Conservation (phyloP, 2,113 vertebrate genomes). For the Tamias sibiricus region DNA sequence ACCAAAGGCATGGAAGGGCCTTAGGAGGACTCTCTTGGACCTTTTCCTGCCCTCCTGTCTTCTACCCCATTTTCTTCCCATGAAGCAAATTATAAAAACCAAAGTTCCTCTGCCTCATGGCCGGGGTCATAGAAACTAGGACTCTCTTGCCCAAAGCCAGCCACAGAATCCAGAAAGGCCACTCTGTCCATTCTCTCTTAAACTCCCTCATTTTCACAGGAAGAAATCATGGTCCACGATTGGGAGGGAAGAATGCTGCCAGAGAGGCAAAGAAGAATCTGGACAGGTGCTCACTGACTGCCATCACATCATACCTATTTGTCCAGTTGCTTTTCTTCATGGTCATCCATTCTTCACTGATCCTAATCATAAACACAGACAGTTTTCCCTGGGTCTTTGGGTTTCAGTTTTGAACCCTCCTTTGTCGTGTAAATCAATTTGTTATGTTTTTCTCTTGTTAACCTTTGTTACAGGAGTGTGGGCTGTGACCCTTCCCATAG, state of each 20-base stretch:
- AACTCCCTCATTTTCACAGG: background rate
- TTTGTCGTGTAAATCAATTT: background rate
- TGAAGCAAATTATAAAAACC: background rate
- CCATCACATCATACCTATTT: background rate
- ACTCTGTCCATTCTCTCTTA: too few species aligned
- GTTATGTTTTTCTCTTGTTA: background rate
- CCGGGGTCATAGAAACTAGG: background rate
- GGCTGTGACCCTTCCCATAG: fast-evolving
- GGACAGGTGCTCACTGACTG: background rate
- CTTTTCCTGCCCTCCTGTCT: background rate
- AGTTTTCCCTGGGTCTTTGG: background rate
- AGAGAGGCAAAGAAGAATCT: background rate
- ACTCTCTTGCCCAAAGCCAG: background rate
- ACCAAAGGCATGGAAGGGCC: too few species aligned
- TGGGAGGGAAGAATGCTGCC: background rate
- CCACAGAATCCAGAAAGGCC: background rate
- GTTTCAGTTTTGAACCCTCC: background rate
- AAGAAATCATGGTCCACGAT: background rate
- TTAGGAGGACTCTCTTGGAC: background rate
- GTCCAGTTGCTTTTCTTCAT: background rate
- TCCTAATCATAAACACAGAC: background rate
- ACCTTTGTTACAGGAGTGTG: background rate
- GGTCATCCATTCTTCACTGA: background rate
- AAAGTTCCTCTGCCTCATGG: background rate
- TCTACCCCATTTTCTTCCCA: background rate